Percentiles rank a stretch among this genome's conserved stretches.
These are phyloP conservation scores for Forbesichthys papilliferus DNA, from an alignment of 2,113 vertebrate species.

Conservation along the genomic window DNA sequence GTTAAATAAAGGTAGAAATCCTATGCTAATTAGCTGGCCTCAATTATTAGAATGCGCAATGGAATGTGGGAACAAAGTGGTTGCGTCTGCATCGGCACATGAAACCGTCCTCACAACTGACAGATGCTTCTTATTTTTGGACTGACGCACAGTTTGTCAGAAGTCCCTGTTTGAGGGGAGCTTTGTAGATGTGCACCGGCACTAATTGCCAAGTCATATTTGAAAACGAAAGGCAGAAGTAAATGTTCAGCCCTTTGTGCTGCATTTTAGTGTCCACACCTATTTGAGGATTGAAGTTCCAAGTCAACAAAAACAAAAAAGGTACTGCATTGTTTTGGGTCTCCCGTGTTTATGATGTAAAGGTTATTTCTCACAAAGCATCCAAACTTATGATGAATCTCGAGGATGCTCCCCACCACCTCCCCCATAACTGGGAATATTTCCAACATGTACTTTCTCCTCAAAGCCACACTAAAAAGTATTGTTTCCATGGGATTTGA, in stretches of 20 bases:
- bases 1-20: slow-evolving; percentile 72
- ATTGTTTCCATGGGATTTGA: slow-evolving; percentile 68
- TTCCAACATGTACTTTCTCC: slow-evolving; percentile 65
- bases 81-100: slow-evolving; percentile 76
- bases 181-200: slow-evolving; percentile 75
- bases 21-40: slow-evolving; percentile 77
- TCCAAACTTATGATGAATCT: slow-evolving; percentile 68
- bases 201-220: slow-evolving; percentile 81
- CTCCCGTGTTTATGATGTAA: slow-evolving; percentile 67
- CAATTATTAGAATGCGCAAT: slow-evolving; percentile 78
- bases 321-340: slow-evolving; percentile 61
- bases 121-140: slow-evolving; percentile 81
- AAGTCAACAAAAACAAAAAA: slow-evolving; percentile 71
- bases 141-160: slow-evolving; percentile 72
- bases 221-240: slow-evolving; percentile 70
- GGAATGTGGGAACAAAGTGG: slow-evolving; percentile 76
- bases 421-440: slow-evolving; percentile 64
- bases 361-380: slow-evolving; percentile 63
- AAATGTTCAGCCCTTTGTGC: slow-evolving; percentile 70
- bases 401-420: slow-evolving; percentile 68
- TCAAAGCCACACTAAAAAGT: slow-evolving; percentile 62
- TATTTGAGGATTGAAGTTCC: slow-evolving; percentile 68
- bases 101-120: slow-evolving; percentile 81
- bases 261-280: slow-evolving; percentile 63
- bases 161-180: slow-evolving; percentile 74